Conservation (phyloP, 2,797 vertebrate species). For the Limnodromus scolopaceus region DNA sequence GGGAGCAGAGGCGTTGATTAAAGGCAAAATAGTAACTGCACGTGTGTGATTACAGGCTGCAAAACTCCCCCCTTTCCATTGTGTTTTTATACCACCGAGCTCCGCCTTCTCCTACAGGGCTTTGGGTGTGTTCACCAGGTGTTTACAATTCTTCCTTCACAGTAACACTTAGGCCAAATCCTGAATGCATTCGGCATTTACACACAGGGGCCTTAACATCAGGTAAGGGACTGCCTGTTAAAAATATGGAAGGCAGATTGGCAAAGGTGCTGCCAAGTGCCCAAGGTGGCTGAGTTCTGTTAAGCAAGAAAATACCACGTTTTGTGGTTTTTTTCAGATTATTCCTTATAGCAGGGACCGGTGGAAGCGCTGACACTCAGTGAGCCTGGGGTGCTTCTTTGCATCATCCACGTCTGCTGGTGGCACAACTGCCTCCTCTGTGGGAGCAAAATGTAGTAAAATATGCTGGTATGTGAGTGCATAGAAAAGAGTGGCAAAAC, state of each 20-base stretch:
- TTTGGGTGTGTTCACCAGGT: accelerated
- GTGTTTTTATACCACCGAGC: background rate
- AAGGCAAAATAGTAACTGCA: background rate
- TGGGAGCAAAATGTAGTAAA: background rate
- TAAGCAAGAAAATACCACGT: background rate
- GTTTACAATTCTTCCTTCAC: background rate
- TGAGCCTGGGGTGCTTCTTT: background rate
- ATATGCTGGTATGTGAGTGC: accelerated
- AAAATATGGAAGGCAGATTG: background rate
- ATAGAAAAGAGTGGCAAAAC: background rate
- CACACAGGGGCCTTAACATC: background rate
- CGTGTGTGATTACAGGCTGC: background rate
- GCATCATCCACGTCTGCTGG: background rate
- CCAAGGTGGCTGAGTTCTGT: background rate
- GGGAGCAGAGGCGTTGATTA: background rate
- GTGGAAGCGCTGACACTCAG: background rate
- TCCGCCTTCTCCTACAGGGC: background rate
- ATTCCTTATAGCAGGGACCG: background rate
- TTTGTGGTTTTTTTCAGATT: background rate
- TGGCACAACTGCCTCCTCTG: background rate
- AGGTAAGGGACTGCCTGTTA: background rate
- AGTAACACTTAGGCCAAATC: background rate
- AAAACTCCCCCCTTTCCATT: background rate
- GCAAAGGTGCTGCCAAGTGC: background rate
- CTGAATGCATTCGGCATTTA: background rate